Conservation (phyloP, 2,113 vertebrate species). For the Elephas maximus region DNA sequence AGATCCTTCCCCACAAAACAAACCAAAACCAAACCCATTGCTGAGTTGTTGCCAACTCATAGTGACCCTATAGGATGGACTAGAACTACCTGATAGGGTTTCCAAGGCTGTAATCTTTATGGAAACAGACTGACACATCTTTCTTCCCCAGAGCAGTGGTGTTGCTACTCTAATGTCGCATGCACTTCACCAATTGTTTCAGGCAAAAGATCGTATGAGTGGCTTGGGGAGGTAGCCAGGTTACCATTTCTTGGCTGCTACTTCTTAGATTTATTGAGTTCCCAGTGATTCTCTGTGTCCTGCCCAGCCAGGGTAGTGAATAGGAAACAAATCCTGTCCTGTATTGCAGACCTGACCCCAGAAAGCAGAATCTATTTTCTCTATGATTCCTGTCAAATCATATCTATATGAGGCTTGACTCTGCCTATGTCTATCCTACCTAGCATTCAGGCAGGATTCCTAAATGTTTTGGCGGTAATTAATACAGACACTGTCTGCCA, state of each 20-base stretch:
- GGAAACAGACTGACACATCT: too few relatives aligned
- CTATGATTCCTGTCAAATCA: not conserved
- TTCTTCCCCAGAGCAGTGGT: too few relatives aligned
- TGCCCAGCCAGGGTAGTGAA: not conserved
- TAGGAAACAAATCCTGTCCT: not conserved
- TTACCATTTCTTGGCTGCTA: not conserved
- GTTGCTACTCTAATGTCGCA: not conserved
- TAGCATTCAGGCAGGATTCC: not conserved
- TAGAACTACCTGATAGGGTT: too few relatives aligned
- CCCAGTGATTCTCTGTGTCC: not conserved
- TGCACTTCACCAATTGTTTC: not conserved
- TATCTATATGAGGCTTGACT: not conserved
- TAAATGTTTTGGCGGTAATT: not conserved
- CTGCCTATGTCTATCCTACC: not conserved
- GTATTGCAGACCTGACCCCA: not conserved
- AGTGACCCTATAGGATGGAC: too few relatives aligned
- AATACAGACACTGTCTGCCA: not conserved
- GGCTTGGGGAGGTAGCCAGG: not conserved
- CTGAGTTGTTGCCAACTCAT: too few relatives aligned
- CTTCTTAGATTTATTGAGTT: not conserved
- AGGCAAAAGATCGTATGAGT: not conserved
- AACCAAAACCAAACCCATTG: too few relatives aligned
- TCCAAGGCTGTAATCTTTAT: too few relatives aligned
- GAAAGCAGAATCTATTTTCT: not conserved
- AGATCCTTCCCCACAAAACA: not conserved